A percentile compares a stretch with the other conserved stretches of the same genome.
Evolutionary conservation across 2,797 vertebrate genomes (phyloP).

Genomic region (Lepus townsendii): DNA sequence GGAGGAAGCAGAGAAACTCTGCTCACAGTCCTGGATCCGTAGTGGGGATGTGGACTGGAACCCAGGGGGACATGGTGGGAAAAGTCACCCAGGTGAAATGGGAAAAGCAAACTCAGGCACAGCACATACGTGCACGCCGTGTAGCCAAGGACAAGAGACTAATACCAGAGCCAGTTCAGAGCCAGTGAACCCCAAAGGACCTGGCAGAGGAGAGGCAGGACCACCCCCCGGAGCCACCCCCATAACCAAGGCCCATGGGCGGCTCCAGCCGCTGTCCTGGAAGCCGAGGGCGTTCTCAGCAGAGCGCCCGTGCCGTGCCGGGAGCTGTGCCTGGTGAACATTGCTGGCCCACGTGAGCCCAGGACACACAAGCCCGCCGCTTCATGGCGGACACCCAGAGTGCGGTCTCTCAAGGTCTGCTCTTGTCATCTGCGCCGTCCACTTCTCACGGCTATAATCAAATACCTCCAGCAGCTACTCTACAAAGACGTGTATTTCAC

Average conservation of each 20-base stretch:
- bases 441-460: no score
- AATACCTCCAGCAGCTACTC: no score
- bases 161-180: neutral
- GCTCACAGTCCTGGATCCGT: neutral
- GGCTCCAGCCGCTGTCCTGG: no score
- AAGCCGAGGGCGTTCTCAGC: neutral
- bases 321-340: neutral
- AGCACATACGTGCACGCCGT: accelerated
- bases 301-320: no score
- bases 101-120: neutral
- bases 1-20: neutral
- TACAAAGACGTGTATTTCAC: no score
- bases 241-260: neutral
- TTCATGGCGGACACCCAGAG: neutral
- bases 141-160: neutral
- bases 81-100: neutral
- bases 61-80: no score
- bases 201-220: neutral
- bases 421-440: neutral
- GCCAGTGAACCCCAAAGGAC: neutral
- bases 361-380: neutral
- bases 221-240: neutral
- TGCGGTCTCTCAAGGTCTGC: neutral
- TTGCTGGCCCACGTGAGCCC: accelerated
- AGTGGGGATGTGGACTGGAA: neutral